phyloP scores from a whole-genome alignment of 2,888 invertebrate species.

The Galerucella pusilla region DNA sequence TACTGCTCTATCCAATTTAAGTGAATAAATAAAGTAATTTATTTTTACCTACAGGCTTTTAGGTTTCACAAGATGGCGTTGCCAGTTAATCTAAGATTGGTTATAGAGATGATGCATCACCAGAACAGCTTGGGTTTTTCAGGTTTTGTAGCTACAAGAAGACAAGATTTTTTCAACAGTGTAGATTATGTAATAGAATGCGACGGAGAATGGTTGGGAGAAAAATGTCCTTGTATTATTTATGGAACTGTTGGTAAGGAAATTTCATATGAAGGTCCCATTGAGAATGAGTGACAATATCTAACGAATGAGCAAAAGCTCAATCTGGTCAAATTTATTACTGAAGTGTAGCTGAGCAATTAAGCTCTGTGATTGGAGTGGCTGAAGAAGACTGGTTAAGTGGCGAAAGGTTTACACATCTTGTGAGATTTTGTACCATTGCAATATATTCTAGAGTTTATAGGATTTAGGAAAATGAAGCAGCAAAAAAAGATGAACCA shows the following conservation, averaged over 20 bases:
- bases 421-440: no score
- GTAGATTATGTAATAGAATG: conserved; percentile 62
- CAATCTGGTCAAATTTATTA: no score
- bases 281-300: no score
- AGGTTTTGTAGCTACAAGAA: conserved; percentile 58
- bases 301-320: no score
- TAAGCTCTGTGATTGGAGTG: no score
- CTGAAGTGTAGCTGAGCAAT: no score
- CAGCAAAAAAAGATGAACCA: no score
- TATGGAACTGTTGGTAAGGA: conserved; percentile 63
- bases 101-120: conserved; percentile 64
- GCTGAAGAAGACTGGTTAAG: no score
- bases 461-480: no score
- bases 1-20: no score
- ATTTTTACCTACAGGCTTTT: conserved; percentile 48
- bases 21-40: neutral
- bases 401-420: no score
- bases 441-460: no score
- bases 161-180: conserved; percentile 59
- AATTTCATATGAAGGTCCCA: neutral
- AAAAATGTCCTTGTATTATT: conserved; percentile 64
- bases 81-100: conserved; percentile 65
- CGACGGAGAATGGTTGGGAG: conserved; percentile 65
- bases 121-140: conserved; percentile 61
- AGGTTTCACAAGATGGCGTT: conserved; percentile 57